Conservation (phyloP, 2,113 vertebrate species). For the Nesoenas mayeri region DNA sequence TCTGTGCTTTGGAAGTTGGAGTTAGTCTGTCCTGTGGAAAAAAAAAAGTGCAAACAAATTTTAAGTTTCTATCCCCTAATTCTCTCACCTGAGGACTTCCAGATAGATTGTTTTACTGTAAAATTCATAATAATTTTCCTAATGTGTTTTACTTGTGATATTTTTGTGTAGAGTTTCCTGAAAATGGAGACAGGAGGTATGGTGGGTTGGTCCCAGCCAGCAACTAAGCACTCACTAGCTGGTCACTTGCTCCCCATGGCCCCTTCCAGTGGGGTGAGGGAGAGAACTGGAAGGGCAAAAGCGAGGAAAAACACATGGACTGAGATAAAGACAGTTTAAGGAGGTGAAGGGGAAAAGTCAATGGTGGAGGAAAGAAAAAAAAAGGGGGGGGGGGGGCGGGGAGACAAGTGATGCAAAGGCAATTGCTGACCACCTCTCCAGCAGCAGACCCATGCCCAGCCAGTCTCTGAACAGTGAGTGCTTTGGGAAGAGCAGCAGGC, state of each 20-base stretch:
- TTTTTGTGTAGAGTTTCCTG: not conserved
- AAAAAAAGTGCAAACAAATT: not conserved
- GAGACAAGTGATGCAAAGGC: not conserved
- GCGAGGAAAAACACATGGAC: not conserved
- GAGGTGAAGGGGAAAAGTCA: too few relatives aligned
- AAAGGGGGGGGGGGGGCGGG: too few relatives aligned
- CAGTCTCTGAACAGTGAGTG: not conserved
- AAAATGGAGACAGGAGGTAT: not conserved
- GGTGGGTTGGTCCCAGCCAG: not conserved
- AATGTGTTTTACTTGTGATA: not conserved
- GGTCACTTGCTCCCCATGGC: not conserved
- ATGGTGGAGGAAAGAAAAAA: not conserved
- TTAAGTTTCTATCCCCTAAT: not conserved
- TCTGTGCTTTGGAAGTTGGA: not conserved
- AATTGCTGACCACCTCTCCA: not conserved
- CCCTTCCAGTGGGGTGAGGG: not conserved
- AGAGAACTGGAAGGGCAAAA: not conserved
- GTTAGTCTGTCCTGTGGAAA: not conserved
- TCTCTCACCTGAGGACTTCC: not conserved
- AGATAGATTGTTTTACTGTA: not conserved
- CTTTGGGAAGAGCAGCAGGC: not conserved
- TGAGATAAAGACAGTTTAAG: not conserved
- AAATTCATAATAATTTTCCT: not conserved
- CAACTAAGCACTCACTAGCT: not conserved
- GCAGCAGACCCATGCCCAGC: not conserved